These are phyloP conservation scores for Bothrops jararaca DNA, from an alignment of 2,113 vertebrate species.

Conservation along the genomic window DNA sequence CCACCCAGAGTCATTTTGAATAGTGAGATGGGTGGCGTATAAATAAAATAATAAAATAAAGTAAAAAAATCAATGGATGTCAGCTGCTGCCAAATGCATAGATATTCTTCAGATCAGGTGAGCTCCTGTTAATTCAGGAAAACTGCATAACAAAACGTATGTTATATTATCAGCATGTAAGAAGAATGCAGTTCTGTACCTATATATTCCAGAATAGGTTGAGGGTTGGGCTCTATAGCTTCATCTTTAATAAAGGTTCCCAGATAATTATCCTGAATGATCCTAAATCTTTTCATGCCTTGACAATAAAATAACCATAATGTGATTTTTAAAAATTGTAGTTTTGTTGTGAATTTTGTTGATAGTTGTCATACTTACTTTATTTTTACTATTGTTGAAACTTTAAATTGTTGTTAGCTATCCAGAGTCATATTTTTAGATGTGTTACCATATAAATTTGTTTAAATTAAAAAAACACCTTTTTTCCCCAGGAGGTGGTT, in stretches of 20 bases:
- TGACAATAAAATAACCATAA: slow-evolving; percentile 68
- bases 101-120: slow-evolving; percentile 56
- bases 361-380: too few species aligned
- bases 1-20: too few species aligned
- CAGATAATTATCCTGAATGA: slow-evolving; percentile 73
- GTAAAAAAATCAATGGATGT: slow-evolving; percentile 28
- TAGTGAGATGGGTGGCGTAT: too few species aligned
- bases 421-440: background rate
- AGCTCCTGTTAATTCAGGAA: slow-evolving; percentile 36
- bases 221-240: slow-evolving; percentile 79
- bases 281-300: slow-evolving; percentile 78
- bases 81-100: slow-evolving; percentile 64
- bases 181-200: slow-evolving; percentile 47
- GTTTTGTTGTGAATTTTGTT: background rate
- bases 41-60: too few species aligned
- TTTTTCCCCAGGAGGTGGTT: background rate
- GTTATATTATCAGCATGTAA: accelerated
- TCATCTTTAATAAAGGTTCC: slow-evolving; percentile 73
- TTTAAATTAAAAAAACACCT: too few species aligned
- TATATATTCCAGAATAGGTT: slow-evolving; percentile 78
- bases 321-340: background rate
- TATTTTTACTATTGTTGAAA: background rate
- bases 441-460: background rate
- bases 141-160: background rate
- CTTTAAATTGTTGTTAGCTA: background rate